Evolutionary conservation across 2,888 invertebrate genomes (phyloP), one percentile per base, ranked within the genome.

Genomic region (Spodoptera littoralis): DNA sequence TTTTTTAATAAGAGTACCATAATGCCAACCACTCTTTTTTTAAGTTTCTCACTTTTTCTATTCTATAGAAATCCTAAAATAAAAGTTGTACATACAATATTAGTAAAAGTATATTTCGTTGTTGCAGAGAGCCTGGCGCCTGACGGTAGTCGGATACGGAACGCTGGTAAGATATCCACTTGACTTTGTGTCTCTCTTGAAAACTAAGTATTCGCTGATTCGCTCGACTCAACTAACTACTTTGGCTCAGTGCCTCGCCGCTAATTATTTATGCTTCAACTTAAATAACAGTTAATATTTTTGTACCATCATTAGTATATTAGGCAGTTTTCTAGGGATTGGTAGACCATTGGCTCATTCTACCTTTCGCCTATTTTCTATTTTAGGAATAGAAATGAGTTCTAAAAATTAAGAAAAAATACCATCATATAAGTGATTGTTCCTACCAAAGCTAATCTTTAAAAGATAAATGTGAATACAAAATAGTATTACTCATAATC

Each of bases 211-310:
- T 79, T 75, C 81, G 61, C 76, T 74, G 61, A 76, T 80, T 77
- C 81, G 65, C 74, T 74, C 63, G 75, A 79, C 77, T 76, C 66
- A 75, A 78, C 76, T 74, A 80, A 78, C 76, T 74, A 80, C 78
- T 83, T 86, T 88, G 86, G 86, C 85, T 82, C 81, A 52, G 77
- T 86, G 87, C 88, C 86, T 78, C 74, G 67, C 76, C 68, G 75
- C 83, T 88, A 86, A 88, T 88, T 88, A 86, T 79, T 88, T 88
- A 86, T 79, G 72, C 72, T 68, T 53, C 57, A 44, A 75, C 71
- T 77, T 68, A 70, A 71, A 77, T 69, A 76, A 65, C 70, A 76
- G 49, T 71, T 73, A 77, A 58, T 53, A 65, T 56, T 60, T 55
- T 58, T 57, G 11, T 57, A 64, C 22, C 22, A 59, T 57, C 47